Percentiles rank a stretch among this genome's conserved stretches.
These are phyloP conservation scores for Aldrovandia affinis DNA, from an alignment of 2,797 vertebrate species.

Conservation along the genomic window DNA sequence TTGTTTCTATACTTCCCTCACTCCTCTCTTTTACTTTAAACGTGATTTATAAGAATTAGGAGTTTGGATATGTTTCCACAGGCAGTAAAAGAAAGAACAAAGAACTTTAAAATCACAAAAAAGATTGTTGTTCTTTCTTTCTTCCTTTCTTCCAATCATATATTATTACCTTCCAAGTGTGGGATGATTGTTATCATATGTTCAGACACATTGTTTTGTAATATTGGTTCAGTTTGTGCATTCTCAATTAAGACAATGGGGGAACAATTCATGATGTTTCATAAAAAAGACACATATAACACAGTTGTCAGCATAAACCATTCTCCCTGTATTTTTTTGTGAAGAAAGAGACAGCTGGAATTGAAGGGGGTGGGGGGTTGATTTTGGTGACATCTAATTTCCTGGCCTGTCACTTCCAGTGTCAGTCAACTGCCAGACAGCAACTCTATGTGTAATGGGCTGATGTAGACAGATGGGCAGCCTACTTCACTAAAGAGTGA, in stretches of 20 bases:
- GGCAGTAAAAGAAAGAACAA: too few relatives aligned
- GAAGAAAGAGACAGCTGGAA: neutral
- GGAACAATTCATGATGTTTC: neutral
- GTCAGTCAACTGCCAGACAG: neutral
- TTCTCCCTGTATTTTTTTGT: neutral
- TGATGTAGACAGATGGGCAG: neutral
- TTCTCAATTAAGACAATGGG: neutral
- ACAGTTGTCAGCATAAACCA: too few relatives aligned
- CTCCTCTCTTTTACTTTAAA: too few relatives aligned
- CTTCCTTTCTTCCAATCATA: neutral
- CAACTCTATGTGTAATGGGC: neutral
- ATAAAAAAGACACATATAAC: too few relatives aligned
- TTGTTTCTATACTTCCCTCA: too few relatives aligned
- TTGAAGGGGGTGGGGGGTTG: neutral
- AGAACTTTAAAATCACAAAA: too few relatives aligned
- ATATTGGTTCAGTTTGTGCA: neutral
- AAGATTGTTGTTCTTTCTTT: too few relatives aligned
- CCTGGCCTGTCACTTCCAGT: conserved; percentile 14
- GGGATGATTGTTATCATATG: too few relatives aligned
- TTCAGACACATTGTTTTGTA: neutral
- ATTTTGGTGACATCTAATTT: neutral
- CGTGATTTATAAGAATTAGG: too few relatives aligned
- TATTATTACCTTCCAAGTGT: neutral
- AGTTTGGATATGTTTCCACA: too few relatives aligned
- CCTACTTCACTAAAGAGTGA: neutral